Evolutionary conservation across 2,888 invertebrate species (phyloP), one percentile per base, ranked within the genome.

Genomic region (Ichneumoninae sp.): DNA sequence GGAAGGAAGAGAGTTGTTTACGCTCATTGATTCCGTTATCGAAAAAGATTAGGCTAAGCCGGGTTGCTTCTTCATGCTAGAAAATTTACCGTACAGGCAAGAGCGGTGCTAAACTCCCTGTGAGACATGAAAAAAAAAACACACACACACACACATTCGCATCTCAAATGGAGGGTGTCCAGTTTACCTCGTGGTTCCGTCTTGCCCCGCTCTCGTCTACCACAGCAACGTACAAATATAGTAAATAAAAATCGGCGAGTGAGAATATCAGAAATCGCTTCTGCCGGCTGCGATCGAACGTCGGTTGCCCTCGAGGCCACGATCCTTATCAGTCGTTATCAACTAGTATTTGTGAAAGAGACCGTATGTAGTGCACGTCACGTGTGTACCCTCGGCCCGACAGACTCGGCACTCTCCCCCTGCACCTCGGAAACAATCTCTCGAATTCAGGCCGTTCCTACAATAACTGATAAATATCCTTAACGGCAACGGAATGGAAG

Each of bases 241-340:
- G 44, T 47, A 4, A 47, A 16, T 44, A 16, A 22, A 66, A 40
- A 74, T 36, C 19, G 44, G 30, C n/a, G 62, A 47, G 74, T n/a
- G 50, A 22, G 72, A 77, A 70, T 33, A 60, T 57, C n/a, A 60
- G 62, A 72, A 36, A 77, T 71, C 57, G 71, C 22, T 54, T 16
- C 36, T 6, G 70, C 30, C 50, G 22, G 47, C 22, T 47, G 44
- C 16, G 50, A 80, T 80, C 71, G 74, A 78, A 79, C 66, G 68
- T 60, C 78, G 69, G n/a, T 60, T 83, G 79, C 77, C 66, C 80
- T 70, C 65, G 60, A 81, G 76, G 70, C 78, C 75, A 76, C 68
- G 60, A 80, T 86, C 44, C 76, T 79, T 84, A 84, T 87, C 87
- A 79, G 13, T 54, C 33, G 79, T 87, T 87, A 87, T 87, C 87